phyloP scores from a whole-genome alignment of 2,888 invertebrate genomes.

The Chorisops tibialis region DNA sequence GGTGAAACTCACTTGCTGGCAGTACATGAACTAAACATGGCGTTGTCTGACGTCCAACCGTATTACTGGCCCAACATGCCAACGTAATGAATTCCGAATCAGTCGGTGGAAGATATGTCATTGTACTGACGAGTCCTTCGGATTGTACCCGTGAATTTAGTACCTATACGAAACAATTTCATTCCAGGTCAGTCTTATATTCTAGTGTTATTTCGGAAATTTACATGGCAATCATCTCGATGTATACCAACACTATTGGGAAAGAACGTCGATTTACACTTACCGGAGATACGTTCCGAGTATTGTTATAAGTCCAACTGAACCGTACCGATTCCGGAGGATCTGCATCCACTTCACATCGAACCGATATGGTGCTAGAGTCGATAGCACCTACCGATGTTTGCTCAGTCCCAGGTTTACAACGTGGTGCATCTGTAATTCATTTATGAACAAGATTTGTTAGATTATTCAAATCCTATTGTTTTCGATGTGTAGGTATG shows the following conservation, averaged over 20 bases:
- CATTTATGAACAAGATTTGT: neutral
- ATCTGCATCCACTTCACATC: slow-evolving; percentile 79
- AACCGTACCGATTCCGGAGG: slow-evolving; percentile 69
- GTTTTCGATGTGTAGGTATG: too few species aligned
- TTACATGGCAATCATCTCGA: too few species aligned
- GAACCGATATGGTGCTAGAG: slow-evolving; percentile 68
- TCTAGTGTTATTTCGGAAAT: too few species aligned
- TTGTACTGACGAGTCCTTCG: slow-evolving; percentile 58
- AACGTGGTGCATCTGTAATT: slow-evolving; percentile 69
- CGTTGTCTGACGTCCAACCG: slow-evolving; percentile 72
- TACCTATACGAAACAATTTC: too few species aligned
- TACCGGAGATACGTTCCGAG: slow-evolving; percentile 71
- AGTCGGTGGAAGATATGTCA: slow-evolving; percentile 58
- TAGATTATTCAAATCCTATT: neutral
- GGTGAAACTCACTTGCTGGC: slow-evolving; percentile 63
- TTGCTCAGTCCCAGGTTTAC: slow-evolving; percentile 67
- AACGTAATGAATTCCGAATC: slow-evolving; percentile 73
- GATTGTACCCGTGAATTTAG: slow-evolving; percentile 53
- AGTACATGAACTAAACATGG: slow-evolving; percentile 81
- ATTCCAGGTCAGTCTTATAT: too few species aligned
- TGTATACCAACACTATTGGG: too few species aligned
- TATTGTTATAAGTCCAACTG: slow-evolving; percentile 83
- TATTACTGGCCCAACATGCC: slow-evolving; percentile 85
- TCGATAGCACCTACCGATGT: slow-evolving; percentile 70
- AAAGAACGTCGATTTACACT: slow-evolving; percentile 40